phyloP scores from a whole-genome alignment of 1,140 invertebrate species.

The Trichonephila clavipes region DNA sequence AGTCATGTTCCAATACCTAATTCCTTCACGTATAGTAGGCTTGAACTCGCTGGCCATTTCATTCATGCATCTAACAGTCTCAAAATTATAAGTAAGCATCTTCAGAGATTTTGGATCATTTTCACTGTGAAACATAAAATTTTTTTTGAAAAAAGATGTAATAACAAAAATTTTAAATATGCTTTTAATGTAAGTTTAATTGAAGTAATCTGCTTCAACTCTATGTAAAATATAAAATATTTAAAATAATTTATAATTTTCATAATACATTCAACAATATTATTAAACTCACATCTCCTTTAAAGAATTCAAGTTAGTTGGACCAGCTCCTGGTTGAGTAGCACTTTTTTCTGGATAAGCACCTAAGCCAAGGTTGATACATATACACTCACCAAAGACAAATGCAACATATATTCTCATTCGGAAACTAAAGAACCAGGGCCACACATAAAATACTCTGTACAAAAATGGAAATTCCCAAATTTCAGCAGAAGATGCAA shows the following conservation, averaged over 20 bases:
- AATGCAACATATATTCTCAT: slow-evolving; percentile 73
- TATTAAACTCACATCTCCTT: slow-evolving; percentile 44
- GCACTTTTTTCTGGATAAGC: slow-evolving; percentile 62
- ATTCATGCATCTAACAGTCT: slow-evolving; percentile 69
- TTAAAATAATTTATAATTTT: not conserved
- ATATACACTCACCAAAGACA: slow-evolving; percentile 72
- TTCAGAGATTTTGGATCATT: slow-evolving; percentile 23
- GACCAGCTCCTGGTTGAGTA: slow-evolving; percentile 63
- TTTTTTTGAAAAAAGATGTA: too few relatives aligned
- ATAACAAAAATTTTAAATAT: too few relatives aligned
- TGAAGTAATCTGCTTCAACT: too few relatives aligned
- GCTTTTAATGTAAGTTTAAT: too few relatives aligned
- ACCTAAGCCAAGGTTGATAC: slow-evolving; percentile 62
- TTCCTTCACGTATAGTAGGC: slow-evolving; percentile 67
- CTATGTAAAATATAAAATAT: too few relatives aligned
- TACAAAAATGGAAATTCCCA: slow-evolving; percentile 62
- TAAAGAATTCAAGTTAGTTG: slow-evolving; percentile 43
- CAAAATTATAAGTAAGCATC: slow-evolving; percentile 60
- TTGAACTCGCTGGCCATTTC: slow-evolving; percentile 68
- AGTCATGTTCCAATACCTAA: slow-evolving; percentile 73
- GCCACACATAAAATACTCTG: slow-evolving; percentile 60
- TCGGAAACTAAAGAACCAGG: slow-evolving; percentile 73
- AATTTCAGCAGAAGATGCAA: slow-evolving; percentile 65
- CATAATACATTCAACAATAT: not conserved
- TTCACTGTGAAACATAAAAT: slow-evolving; percentile 21